Evolutionary conservation across 2,113 vertebrate genomes (phyloP).

Genomic region (Carollia perspicillata): DNA sequence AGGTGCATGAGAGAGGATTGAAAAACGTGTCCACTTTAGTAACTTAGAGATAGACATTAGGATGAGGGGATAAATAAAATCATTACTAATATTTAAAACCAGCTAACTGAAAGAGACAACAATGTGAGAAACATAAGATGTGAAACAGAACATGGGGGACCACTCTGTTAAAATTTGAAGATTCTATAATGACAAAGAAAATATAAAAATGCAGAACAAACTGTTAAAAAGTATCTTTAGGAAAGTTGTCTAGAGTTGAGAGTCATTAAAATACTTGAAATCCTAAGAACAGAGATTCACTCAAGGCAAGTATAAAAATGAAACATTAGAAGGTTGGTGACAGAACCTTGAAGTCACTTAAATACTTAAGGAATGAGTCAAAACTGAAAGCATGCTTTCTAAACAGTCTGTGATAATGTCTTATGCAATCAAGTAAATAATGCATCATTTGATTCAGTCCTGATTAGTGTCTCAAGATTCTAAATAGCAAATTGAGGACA

Average conservation of each 20-base stretch:
- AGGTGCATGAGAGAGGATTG: background rate
- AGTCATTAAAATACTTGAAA: background rate
- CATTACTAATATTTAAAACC: background rate
- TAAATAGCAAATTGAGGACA: background rate
- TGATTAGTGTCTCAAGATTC: background rate
- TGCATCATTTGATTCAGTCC: background rate
- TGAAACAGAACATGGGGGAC: background rate
- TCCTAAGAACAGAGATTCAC: background rate
- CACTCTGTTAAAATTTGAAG: background rate
- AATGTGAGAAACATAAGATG: background rate
- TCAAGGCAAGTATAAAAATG: background rate
- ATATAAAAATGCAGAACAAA: background rate
- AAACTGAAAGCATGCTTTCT: background rate
- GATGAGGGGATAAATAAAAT: background rate
- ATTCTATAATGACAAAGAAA: background rate
- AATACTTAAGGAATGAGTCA: background rate
- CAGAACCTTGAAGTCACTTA: background rate
- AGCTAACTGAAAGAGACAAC: background rate
- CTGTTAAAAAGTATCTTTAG: background rate
- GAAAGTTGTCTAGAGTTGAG: background rate
- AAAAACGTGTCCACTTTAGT: background rate
- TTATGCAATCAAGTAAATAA: background rate
- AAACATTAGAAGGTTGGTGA: background rate
- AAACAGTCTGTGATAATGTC: background rate
- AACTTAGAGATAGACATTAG: background rate